Evolutionary conservation across 2,888 invertebrate species (phyloP).

Genomic region (Blomia tropicalis): DNA sequence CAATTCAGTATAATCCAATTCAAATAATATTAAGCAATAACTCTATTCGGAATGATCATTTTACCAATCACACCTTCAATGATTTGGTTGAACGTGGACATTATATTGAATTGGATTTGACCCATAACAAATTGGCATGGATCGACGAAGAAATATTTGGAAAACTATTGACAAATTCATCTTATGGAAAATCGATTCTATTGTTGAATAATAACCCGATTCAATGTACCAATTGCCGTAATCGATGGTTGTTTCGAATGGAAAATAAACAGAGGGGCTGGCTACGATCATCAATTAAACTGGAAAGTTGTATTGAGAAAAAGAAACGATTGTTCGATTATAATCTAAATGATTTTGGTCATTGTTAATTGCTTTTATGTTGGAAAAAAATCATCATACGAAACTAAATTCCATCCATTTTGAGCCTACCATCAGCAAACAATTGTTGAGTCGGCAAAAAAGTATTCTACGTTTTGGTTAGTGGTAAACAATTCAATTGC

Average conservation of each 20-base stretch:
- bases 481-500: too few relatives aligned
- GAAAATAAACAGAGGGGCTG: neutral
- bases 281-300: neutral
- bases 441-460: too few relatives aligned
- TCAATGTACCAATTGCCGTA: constrained; percentile 17
- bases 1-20: neutral
- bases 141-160: neutral
- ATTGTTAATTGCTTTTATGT: constrained; percentile 1
- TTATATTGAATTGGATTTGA: constrained; percentile 8
- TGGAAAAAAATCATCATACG: too few relatives aligned
- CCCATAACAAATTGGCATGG: constrained; percentile 7
- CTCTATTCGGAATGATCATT: neutral
- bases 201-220: constrained; percentile 12
- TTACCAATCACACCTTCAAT: neutral
- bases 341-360: neutral
- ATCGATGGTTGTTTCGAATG: constrained; percentile 4
- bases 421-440: too few relatives aligned
- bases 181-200: neutral
- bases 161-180: neutral
- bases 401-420: too few relatives aligned
- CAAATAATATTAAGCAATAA: neutral
- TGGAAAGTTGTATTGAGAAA: constrained; percentile 16
- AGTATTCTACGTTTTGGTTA: too few relatives aligned
- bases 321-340: neutral
- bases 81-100: neutral